A percentile compares a stretch with the other conserved stretches of the same genome.
phyloP scores from a whole-genome alignment of 2,113 vertebrate species.

The Malaclemys terrapin region DNA sequence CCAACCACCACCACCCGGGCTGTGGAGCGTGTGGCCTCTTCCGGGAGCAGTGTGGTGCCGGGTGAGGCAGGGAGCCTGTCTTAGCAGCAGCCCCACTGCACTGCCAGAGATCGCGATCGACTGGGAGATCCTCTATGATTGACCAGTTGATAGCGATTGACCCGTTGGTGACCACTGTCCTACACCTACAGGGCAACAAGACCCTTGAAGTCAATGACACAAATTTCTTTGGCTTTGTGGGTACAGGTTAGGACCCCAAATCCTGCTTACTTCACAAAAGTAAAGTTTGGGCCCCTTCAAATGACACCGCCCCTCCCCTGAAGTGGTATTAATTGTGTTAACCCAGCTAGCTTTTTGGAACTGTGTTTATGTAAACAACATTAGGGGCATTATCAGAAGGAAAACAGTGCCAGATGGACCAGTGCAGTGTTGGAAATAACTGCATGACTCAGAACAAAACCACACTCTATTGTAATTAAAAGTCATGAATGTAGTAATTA shows the following conservation, averaged over 20 bases:
- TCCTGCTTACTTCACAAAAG: not conserved
- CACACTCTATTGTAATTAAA: not conserved
- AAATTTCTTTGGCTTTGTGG: not conserved
- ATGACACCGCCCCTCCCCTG: not conserved
- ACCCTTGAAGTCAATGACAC: not conserved
- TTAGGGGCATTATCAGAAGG: not conserved
- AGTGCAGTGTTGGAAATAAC: not conserved
- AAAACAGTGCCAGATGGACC: not conserved
- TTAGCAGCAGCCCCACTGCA: too few relatives aligned
- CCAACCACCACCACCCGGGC: fast-evolving
- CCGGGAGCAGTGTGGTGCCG: too few relatives aligned
- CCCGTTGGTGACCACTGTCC: not conserved
- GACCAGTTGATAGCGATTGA: too few relatives aligned
- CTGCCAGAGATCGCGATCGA: fast-evolving
- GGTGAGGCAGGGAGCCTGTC: too few relatives aligned
- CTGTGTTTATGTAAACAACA: not conserved
- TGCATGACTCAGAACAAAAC: not conserved
- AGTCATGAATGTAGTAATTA: not conserved
- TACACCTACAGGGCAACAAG: not conserved
- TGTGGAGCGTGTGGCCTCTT: fast-evolving
- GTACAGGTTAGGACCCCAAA: not conserved
- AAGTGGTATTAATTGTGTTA: not conserved
- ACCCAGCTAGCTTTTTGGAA: not conserved
- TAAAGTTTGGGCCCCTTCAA: not conserved
- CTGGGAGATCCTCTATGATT: too few relatives aligned